phyloP scores from a whole-genome alignment of 2,888 invertebrate genomes.

The Tenthredo notha region DNA sequence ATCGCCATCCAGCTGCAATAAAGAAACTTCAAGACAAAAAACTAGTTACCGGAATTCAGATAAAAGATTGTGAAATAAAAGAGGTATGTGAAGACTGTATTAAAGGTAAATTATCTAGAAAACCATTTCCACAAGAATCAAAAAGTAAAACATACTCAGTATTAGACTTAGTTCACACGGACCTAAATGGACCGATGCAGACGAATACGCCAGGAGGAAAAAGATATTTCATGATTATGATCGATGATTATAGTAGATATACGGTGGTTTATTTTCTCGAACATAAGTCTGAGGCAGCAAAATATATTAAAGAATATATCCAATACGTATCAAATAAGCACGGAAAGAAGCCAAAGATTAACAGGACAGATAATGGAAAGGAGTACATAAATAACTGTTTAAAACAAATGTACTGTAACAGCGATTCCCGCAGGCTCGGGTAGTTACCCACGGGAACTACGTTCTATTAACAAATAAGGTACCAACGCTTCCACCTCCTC shows the following conservation, averaged over 20 bases:
- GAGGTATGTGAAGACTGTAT: slow-evolving; percentile 61
- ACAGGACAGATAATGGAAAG: too few relatives aligned
- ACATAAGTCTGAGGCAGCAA: slow-evolving; percentile 59
- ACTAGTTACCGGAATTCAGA: slow-evolving; percentile 51
- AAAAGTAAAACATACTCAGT: slow-evolving; percentile 36
- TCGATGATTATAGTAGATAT: slow-evolving; percentile 61
- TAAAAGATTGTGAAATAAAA: slow-evolving; percentile 60
- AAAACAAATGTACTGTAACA: too few relatives aligned
- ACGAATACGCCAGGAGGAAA: slow-evolving; percentile 19
- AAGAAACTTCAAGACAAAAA: slow-evolving; percentile 35
- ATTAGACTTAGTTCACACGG: slow-evolving; percentile 60
- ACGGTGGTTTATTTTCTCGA: slow-evolving; percentile 57
- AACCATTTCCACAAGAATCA: slow-evolving; percentile 60
- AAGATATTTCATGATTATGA: slow-evolving; percentile 58
- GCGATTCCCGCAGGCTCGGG: too few relatives aligned
- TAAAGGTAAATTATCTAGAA: slow-evolving; percentile 62
- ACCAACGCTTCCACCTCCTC: too few relatives aligned
- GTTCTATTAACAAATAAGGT: too few relatives aligned
- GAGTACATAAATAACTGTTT: too few relatives aligned
- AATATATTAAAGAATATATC: too few relatives aligned
- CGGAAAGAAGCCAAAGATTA: too few relatives aligned
- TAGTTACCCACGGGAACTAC: too few relatives aligned
- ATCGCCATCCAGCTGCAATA: slow-evolving; percentile 54
- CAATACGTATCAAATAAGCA: too few relatives aligned
- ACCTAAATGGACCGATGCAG: too few relatives aligned